phyloP scores from a whole-genome alignment of 2,113 vertebrate genomes.

The Zosterops borbonicus region DNA sequence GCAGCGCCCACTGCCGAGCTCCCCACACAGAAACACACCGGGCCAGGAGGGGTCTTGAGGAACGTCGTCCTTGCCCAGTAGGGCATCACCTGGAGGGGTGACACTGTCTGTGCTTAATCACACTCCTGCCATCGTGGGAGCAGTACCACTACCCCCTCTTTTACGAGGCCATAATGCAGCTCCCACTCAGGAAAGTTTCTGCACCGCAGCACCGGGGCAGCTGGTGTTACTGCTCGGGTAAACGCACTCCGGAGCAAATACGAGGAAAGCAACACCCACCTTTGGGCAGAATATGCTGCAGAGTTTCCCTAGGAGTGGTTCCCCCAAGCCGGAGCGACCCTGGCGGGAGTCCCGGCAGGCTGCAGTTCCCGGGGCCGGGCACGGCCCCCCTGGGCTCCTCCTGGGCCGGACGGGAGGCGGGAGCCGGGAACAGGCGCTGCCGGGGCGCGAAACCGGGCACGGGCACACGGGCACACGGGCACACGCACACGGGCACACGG shows the following conservation, averaged over 20 bases:
- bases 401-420: background rate
- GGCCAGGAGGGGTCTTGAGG: background rate
- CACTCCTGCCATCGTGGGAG: background rate
- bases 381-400: accelerated
- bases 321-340: background rate
- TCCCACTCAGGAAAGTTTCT: background rate
- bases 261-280: accelerated
- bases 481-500: background rate
- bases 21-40: background rate
- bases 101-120: background rate
- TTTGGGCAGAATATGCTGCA: accelerated
- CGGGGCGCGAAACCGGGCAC: accelerated
- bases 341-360: too few relatives aligned
- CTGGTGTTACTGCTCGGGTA: accelerated
- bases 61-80: background rate
- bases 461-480: background rate
- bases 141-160: background rate
- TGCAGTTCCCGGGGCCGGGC: background rate
- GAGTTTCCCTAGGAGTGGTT: accelerated
- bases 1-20: background rate
- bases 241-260: accelerated
- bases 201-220: accelerated
- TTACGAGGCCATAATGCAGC: background rate
- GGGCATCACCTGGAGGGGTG: background rate
- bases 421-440: accelerated